Conservation (phyloP, 2,888 invertebrate genomes). For the Falcaria lacertinaria region DNA sequence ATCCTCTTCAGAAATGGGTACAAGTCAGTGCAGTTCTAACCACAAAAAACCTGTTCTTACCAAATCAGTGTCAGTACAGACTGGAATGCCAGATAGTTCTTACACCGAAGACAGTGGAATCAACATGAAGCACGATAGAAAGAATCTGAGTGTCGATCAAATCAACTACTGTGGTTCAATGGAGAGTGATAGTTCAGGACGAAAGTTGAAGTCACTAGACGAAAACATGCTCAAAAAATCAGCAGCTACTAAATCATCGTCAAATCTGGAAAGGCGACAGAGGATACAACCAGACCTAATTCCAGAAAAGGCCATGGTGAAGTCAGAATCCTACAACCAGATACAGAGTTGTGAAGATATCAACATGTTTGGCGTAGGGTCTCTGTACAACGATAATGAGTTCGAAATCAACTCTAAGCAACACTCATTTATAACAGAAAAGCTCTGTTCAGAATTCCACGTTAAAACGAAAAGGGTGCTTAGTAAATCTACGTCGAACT, state of each 20-base stretch:
- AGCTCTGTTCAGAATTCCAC: conserved; percentile 84
- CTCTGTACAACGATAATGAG: conserved; percentile 78
- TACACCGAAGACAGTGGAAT: conserved; percentile 58
- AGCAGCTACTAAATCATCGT: conserved; percentile 65
- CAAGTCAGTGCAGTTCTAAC: conserved; percentile 70
- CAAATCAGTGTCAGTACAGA: conserved; percentile 75
- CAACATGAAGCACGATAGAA: conserved; percentile 70
- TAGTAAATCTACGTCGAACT: conserved; percentile 82
- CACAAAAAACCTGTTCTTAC: conserved; percentile 72
- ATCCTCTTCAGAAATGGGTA: conserved; percentile 77
- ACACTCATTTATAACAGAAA: conserved; percentile 84
- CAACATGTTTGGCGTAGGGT: conserved; percentile 76
- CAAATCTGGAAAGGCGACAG: conserved; percentile 70
- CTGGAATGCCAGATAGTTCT: conserved; percentile 71
- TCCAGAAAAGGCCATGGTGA: conserved; percentile 71
- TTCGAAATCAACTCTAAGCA: conserved; percentile 77
- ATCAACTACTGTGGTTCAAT: conserved; percentile 76
- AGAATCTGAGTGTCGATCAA: conserved; percentile 74
- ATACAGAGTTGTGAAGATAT: conserved; percentile 77
- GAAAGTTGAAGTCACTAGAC: conserved; percentile 70
- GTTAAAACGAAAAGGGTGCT: conserved; percentile 83
- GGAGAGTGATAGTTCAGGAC: conserved; percentile 74
- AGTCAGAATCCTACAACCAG: conserved; percentile 74
- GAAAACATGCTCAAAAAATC: conserved; percentile 75
- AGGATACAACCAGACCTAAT: conserved; percentile 76